Evolutionary conservation across 2,797 vertebrate species (phyloP).

Genomic region (Phataginus tricuspis): DNA sequence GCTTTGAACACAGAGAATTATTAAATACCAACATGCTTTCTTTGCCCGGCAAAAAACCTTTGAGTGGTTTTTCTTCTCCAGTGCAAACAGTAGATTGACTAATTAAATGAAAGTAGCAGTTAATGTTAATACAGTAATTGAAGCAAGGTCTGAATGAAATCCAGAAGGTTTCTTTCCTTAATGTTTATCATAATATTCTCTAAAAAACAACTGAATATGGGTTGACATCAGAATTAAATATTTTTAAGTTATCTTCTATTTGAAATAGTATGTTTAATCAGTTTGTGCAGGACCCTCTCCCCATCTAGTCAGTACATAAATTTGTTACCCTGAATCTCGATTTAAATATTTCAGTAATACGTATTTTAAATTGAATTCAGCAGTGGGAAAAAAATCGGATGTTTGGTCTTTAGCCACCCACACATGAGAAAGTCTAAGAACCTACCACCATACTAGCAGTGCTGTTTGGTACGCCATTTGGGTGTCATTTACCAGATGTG

Average conservation of each 20-base stretch:
- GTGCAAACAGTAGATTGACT: conserved; percentile 25
- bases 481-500: conserved; percentile 69
- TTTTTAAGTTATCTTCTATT: conserved; percentile 47
- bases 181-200: conserved; percentile 16
- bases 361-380: conserved; percentile 62
- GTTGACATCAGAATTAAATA: conserved; percentile 22
- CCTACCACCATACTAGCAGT: conserved; percentile 47
- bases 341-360: conserved; percentile 61
- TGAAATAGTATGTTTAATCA: conserved; percentile 49
- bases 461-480: conserved; percentile 59
- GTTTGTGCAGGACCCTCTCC: neutral
- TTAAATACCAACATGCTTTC: conserved; percentile 21
- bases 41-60: conserved; percentile 43
- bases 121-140: conserved; percentile 62
- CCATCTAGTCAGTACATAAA: neutral
- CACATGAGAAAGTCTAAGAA: conserved; percentile 53
- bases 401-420: conserved; percentile 58
- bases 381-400: conserved; percentile 37
- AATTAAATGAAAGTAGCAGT: conserved; percentile 50
- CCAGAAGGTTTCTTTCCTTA: conserved; percentile 35
- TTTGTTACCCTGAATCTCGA: conserved; percentile 29
- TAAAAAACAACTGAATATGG: conserved; percentile 31
- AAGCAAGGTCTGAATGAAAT: conserved; percentile 60
- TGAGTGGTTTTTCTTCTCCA: conserved; percentile 57
- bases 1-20: conserved; percentile 71